Evolutionary conservation across 1,140 invertebrate genomes (phyloP).

Genomic region (Pogonognathellus flavescens): DNA sequence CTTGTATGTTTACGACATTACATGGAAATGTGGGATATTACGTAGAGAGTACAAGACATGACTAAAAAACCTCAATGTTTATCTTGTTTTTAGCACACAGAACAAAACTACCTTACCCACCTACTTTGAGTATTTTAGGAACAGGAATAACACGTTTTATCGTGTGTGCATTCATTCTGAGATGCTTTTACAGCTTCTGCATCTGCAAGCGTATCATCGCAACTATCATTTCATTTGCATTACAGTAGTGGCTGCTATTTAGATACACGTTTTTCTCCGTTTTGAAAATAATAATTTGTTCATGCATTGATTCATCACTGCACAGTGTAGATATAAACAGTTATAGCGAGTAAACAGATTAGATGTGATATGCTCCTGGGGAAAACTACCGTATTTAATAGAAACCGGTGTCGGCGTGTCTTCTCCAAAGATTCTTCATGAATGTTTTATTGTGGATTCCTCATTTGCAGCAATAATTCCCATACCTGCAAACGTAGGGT

Average conservation of each 20-base stretch:
- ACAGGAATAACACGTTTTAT: conserved; percentile 34
- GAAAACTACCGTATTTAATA: conserved; percentile 17
- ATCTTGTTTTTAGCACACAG: neutral
- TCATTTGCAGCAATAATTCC: too few species aligned
- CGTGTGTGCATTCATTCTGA: neutral
- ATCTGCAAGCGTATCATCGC: conserved; percentile 28
- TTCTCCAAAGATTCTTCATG: neutral
- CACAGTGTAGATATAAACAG: neutral
- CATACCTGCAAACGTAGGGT: too few species aligned
- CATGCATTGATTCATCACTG: neutral
- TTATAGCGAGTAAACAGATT: conserved; percentile 3
- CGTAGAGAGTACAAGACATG: too few species aligned
- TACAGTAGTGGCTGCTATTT: neutral
- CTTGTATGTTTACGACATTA: too few species aligned
- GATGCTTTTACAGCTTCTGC: conserved; percentile 3
- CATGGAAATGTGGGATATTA: too few species aligned
- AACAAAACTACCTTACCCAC: neutral
- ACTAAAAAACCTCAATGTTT: too few species aligned
- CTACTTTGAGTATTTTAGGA: conserved; percentile 30
- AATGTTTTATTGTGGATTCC: too few species aligned
- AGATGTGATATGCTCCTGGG: conserved; percentile 16
- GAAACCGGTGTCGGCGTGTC: conserved; percentile 28
- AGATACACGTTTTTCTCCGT: conserved; percentile 7
- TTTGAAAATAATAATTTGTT: conserved; percentile 12
- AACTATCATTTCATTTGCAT: neutral